A percentile compares a stretch with the other conserved stretches of the same genome.
Conservation (phyloP, 2,888 invertebrate genomes). For the Diarsia rubi region DNA sequence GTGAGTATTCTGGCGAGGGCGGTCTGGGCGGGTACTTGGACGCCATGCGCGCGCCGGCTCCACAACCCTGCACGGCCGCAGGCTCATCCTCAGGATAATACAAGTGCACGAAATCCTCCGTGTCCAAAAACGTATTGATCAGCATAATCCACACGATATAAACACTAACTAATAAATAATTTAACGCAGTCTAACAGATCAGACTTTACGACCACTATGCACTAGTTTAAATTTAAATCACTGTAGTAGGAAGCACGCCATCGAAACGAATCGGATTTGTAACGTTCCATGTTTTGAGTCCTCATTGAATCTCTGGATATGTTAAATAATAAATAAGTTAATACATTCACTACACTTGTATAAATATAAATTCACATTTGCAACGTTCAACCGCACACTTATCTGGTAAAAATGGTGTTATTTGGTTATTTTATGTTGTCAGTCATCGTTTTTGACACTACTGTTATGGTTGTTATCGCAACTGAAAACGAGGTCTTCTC, state of each 20-base stretch:
- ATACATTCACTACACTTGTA: slow-evolving; percentile 82
- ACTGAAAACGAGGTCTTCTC: slow-evolving; percentile 62
- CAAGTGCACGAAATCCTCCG: slow-evolving; percentile 90
- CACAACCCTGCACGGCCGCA: slow-evolving; percentile 84
- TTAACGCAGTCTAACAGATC: slow-evolving; percentile 84
- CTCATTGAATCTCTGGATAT: slow-evolving; percentile 73
- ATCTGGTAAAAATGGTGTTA: slow-evolving; percentile 73
- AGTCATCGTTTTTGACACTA: slow-evolving; percentile 59
- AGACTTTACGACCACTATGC: slow-evolving; percentile 82
- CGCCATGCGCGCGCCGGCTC: slow-evolving; percentile 87
- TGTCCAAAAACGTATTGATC: slow-evolving; percentile 90
- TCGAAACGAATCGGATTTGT: slow-evolving; percentile 79
- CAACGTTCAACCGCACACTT: slow-evolving; percentile 78
- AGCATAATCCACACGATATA: slow-evolving; percentile 86
- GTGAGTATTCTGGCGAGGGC: slow-evolving; percentile 85
- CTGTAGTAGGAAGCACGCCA: slow-evolving; percentile 84
- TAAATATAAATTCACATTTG: slow-evolving; percentile 89
- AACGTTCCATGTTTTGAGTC: slow-evolving; percentile 83
- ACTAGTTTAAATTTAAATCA: slow-evolving; percentile 79
- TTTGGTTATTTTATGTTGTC: slow-evolving; percentile 44
- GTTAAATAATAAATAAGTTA: slow-evolving; percentile 80
- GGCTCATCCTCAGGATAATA: slow-evolving; percentile 89
- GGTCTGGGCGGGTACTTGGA: slow-evolving; percentile 86
- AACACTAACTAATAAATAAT: slow-evolving; percentile 85
- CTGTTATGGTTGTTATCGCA: slow-evolving; percentile 63